Percentiles rank a stretch among this genome's conserved stretches.
Conservation (phyloP, 2,113 vertebrate species). For the Pseudorhombus dupliciocellatus region DNA sequence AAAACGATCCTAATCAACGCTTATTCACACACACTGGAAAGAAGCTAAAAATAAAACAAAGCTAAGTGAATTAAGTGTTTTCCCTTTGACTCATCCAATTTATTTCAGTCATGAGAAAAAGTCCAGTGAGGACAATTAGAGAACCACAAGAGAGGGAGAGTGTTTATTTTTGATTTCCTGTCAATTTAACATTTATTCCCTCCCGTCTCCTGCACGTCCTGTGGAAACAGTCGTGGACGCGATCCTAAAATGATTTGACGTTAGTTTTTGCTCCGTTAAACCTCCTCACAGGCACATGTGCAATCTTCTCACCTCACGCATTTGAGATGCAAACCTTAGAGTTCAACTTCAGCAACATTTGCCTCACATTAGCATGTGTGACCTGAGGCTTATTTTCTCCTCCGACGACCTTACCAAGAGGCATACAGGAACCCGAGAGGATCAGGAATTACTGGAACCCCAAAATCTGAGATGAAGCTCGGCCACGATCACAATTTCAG, state of each 20-base stretch:
- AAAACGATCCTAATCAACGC: conserved; percentile 33
- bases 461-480: background rate
- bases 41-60: background rate
- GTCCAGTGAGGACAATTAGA: background rate
- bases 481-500: conserved; percentile 31
- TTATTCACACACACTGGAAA: background rate
- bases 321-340: too few relatives aligned
- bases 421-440: background rate
- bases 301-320: too few relatives aligned
- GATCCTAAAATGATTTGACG: too few relatives aligned
- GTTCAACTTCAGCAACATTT: too few relatives aligned
- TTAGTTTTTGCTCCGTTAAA: background rate
- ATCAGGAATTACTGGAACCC: conserved; percentile 28
- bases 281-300: background rate
- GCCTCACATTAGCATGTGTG: too few relatives aligned
- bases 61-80: background rate
- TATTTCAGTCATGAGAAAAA: conserved; percentile 1
- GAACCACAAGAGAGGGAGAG: background rate
- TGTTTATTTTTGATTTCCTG: background rate
- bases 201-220: background rate
- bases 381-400: background rate
- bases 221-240: too few relatives aligned
- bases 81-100: background rate
- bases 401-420: background rate
- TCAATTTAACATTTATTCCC: background rate